A percentile compares a stretch with the other conserved stretches of the same genome.
Conservation (phyloP, 2,113 vertebrate species). For the Rutilus rutilus region DNA sequence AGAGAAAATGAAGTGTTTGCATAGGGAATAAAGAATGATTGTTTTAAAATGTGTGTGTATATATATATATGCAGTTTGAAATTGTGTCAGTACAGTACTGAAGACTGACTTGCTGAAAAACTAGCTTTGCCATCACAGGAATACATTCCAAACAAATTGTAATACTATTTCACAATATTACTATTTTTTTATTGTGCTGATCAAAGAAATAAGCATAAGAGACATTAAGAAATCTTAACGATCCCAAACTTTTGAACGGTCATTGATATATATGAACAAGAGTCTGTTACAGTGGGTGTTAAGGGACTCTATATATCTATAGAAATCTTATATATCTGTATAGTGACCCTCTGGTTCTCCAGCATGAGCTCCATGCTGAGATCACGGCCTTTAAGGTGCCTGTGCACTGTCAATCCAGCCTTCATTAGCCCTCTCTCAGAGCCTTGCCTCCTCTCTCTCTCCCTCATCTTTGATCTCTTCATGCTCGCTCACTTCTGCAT, state of each 20-base stretch:
- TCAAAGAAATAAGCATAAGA: neutral
- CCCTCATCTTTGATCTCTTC: conserved; percentile 62
- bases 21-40: neutral
- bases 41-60: neutral
- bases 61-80: neutral
- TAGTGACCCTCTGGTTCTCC: conserved; percentile 43
- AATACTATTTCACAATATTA: neutral
- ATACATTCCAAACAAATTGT: neutral
- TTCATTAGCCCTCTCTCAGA: conserved; percentile 61
- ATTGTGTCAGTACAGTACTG: too few relatives aligned
- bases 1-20: conserved; percentile 30
- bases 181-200: neutral
- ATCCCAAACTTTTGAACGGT: neutral
- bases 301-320: neutral
- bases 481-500: conserved; percentile 53
- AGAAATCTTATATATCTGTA: conserved; percentile 14
- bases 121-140: neutral
- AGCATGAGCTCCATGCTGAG: conserved; percentile 50
- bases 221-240: neutral
- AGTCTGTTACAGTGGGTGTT: neutral
- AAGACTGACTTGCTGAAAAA: neutral
- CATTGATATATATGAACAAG: neutral
- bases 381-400: conserved; percentile 59
- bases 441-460: conserved; percentile 29
- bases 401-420: conserved; percentile 56